Percentiles rank a stretch among this genome's conserved stretches.
phyloP scores from a whole-genome alignment of 2,113 vertebrate species.

The Salminus brasiliensis region DNA sequence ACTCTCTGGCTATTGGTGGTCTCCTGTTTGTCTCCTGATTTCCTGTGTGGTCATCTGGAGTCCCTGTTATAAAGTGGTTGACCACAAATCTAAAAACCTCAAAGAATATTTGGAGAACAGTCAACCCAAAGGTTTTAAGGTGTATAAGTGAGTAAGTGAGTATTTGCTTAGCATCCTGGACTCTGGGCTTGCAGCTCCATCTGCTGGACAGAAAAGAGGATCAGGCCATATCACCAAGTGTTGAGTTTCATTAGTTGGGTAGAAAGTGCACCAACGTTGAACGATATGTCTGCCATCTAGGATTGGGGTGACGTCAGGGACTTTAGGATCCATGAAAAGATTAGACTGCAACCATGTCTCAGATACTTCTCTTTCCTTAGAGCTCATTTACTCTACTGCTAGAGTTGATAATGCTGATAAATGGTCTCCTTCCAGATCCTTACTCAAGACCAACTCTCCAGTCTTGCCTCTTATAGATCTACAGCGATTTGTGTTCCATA shows the following conservation, averaged over 20 bases:
- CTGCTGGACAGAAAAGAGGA: conserved; percentile 9
- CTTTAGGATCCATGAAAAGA: too few relatives aligned
- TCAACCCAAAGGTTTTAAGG: neutral
- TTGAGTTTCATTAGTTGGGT: neutral
- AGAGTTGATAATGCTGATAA: neutral
- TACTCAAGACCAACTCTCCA: neutral
- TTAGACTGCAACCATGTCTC: too few relatives aligned
- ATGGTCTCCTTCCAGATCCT: neutral
- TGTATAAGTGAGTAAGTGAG: too few relatives aligned
- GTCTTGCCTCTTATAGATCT: neutral
- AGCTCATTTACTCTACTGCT: neutral
- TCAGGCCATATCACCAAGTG: neutral
- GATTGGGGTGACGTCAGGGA: too few relatives aligned
- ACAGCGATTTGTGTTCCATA: neutral
- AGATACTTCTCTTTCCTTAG: neutral
- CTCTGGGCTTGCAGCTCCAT: conserved; percentile 38
- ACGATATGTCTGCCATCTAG: neutral
- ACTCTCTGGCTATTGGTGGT: neutral
- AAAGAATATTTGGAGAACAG: neutral
- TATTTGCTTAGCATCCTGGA: neutral
- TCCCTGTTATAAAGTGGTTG: conserved; percentile 11
- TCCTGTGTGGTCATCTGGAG: too few relatives aligned
- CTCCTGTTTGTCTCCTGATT: neutral
- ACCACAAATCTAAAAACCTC: conserved; percentile 15
- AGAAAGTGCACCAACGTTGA: neutral